Percentiles rank a stretch among this genome's conserved stretches.
Conservation (phyloP, 2,797 vertebrate species). For the Momotus momota region DNA sequence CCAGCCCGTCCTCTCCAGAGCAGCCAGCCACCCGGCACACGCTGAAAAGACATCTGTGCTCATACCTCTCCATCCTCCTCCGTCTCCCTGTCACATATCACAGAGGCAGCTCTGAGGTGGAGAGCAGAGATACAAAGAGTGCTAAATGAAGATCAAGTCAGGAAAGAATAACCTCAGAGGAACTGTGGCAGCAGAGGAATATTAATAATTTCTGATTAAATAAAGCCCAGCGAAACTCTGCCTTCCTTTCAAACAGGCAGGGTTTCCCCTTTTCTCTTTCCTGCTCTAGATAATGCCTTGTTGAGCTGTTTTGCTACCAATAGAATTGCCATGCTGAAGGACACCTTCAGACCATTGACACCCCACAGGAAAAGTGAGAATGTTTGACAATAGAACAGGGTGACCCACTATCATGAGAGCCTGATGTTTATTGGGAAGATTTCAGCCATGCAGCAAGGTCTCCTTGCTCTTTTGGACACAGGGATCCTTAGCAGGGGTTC, state of each 20-base stretch:
- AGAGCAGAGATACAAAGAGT: background rate
- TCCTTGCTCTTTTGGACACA: background rate
- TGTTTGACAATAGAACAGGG: too few species aligned
- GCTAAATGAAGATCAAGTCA: background rate
- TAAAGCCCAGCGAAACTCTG: background rate
- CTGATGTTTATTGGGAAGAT: background rate
- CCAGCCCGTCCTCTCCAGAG: background rate
- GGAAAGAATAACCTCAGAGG: background rate
- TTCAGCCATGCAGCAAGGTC: background rate
- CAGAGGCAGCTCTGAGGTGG: background rate
- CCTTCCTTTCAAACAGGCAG: background rate
- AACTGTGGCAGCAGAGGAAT: background rate
- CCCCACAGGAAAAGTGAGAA: background rate
- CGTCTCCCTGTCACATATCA: background rate
- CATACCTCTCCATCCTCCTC: background rate
- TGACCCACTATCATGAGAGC: background rate
- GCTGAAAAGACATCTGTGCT: background rate
- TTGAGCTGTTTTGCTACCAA: background rate
- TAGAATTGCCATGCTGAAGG: background rate
- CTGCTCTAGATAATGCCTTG: background rate
- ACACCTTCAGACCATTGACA: background rate
- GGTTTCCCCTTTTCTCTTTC: background rate
- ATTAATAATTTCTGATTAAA: background rate
- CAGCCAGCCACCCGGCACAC: background rate
- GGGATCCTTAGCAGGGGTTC: background rate